These are phyloP conservation scores for Tokudaia muenninki DNA, from an alignment of 2,797 vertebrate genomes.

Conservation along the genomic window DNA sequence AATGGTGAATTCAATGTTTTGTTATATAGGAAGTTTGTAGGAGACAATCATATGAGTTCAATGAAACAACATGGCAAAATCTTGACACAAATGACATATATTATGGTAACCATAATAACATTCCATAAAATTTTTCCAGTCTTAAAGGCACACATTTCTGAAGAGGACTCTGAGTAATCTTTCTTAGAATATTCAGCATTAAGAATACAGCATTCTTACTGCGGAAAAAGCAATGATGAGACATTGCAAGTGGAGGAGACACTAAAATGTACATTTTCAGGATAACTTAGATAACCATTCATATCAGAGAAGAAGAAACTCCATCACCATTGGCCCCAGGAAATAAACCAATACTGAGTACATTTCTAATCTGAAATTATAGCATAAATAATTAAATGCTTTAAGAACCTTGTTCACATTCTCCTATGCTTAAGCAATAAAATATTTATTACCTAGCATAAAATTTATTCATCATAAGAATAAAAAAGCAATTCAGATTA, in stretches of 20 bases:
- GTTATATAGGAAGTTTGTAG: no score
- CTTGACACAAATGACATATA: no score
- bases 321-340: rapidly evolving
- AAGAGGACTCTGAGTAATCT: no score
- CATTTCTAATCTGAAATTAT: background rate
- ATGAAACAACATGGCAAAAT: no score
- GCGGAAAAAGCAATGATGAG: background rate
- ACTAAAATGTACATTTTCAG: background rate
- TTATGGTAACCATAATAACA: no score
- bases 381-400: background rate
- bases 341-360: background rate
- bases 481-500: background rate
- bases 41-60: no score
- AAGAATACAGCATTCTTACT: background rate
- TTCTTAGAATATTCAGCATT: no score
- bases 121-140: no score
- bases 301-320: background rate
- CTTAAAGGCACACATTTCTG: no score
- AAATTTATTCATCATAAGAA: background rate
- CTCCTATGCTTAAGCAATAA: no score
- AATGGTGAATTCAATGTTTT: no score
- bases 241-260: no score
- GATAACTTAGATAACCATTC: background rate
- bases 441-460: background rate
- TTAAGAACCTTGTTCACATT: background rate